Evolutionary conservation across 23 tunicate species (phyloP).

Genomic region (Trididemnum miniatum): DNA sequence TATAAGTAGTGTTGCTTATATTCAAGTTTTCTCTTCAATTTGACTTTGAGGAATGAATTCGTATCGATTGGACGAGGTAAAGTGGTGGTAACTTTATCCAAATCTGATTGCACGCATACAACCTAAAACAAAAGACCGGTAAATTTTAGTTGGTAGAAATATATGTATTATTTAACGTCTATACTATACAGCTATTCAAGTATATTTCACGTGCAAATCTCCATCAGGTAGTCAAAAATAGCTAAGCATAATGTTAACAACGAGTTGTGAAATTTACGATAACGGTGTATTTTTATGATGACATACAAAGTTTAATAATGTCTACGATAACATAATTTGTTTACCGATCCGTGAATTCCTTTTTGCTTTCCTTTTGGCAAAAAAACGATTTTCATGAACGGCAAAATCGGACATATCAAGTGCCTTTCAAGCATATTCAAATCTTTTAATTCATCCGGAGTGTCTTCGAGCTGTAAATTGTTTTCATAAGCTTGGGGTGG

Average conservation of each 20-base stretch:
- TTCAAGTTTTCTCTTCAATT: neutral
- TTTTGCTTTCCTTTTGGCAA: neutral
- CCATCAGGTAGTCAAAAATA: too few relatives aligned
- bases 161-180: too few relatives aligned
- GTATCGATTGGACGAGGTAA: neutral
- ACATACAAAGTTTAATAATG: too few relatives aligned
- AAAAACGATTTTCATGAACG: constrained; percentile 10
- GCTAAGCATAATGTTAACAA: too few relatives aligned
- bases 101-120: neutral
- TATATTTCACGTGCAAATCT: too few relatives aligned
- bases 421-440: constrained; percentile 5
- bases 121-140: neutral
- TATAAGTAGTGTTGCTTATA: constrained; percentile 1
- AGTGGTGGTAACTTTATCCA: neutral
- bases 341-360: constrained; percentile 1
- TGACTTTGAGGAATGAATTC: neutral
- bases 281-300: too few relatives aligned
- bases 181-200: too few relatives aligned
- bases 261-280: too few relatives aligned
- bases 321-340: too few relatives aligned
- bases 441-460: neutral
- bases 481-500: neutral
- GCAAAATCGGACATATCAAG: neutral
- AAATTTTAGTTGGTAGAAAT: too few relatives aligned
- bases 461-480: neutral